Evolutionary conservation across 2,888 invertebrate species (phyloP).

Genomic region (Meghimatium bilineatum): DNA sequence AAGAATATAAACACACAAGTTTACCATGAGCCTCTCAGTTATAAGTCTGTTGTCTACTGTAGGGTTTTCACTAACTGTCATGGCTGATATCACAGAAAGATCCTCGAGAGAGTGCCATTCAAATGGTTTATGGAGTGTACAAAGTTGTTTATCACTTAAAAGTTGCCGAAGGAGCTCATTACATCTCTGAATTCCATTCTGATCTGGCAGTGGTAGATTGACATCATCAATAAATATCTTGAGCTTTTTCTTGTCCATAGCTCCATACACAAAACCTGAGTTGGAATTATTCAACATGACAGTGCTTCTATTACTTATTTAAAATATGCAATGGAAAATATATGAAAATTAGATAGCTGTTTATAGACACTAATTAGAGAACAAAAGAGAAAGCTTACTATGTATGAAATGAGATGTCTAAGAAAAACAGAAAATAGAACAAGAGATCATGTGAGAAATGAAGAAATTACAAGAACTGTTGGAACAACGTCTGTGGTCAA

Average conservation of each 20-base stretch:
- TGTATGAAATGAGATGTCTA: too few species aligned
- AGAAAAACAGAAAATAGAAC: too few species aligned
- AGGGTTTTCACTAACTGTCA: constrained; percentile 72
- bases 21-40: constrained; percentile 72
- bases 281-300: background rate
- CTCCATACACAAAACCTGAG: constrained; percentile 77
- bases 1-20: constrained; percentile 35
- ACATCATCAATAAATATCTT: constrained; percentile 77
- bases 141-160: constrained; percentile 73
- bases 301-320: background rate
- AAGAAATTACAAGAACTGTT: too few species aligned
- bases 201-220: constrained; percentile 73
- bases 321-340: background rate
- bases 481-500: too few species aligned
- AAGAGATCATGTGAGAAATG: too few species aligned
- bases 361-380: too few species aligned
- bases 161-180: constrained; percentile 76
- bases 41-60: constrained; percentile 65
- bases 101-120: constrained; percentile 76
- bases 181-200: constrained; percentile 72
- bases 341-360: too few species aligned
- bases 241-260: constrained; percentile 75
- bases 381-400: too few species aligned
- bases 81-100: constrained; percentile 71
- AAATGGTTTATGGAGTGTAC: constrained; percentile 75